phyloP scores from a whole-genome alignment of 2,797 vertebrate genomes.

The Oryzias dopingdopingensis region DNA sequence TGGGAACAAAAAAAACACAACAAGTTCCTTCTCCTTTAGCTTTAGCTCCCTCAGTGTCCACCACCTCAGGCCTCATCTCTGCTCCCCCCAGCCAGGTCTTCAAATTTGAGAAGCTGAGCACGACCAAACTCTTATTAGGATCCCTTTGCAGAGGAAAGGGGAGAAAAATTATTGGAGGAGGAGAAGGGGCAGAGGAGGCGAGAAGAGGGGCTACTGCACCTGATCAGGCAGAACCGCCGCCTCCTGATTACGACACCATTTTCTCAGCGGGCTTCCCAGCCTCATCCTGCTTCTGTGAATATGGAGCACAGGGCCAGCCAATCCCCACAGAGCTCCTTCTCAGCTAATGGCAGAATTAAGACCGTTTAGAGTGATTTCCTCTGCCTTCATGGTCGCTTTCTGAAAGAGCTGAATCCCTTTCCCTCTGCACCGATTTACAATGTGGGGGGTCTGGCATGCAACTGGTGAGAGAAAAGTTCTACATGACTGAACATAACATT shows the following conservation, averaged over 20 bases:
- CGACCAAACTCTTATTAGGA: slow-evolving; percentile 88
- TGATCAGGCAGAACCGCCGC: slow-evolving; percentile 94
- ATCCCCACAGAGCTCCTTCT: slow-evolving; percentile 86
- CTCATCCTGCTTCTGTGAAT: slow-evolving; percentile 98
- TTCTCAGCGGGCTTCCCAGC: slow-evolving; percentile 94
- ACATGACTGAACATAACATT: slow-evolving; percentile 78
- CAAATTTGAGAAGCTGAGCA: slow-evolving; percentile 74
- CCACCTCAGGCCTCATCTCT: slow-evolving; percentile 68
- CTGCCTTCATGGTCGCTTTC: slow-evolving; percentile 76
- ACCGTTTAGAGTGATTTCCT: slow-evolving; percentile 99
- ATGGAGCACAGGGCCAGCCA: slow-evolving; percentile 91
- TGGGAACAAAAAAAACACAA: slow-evolving; percentile 82
- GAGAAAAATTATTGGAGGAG: slow-evolving; percentile 56
- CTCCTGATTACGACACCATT: slow-evolving; percentile 99
- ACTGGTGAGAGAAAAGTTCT: slow-evolving; percentile 73
- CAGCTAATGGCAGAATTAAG: slow-evolving; percentile 98
- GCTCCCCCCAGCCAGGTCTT: slow-evolving; percentile 71
- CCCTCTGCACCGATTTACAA: slow-evolving; percentile 69
- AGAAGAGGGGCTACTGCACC: slow-evolving; percentile 83
- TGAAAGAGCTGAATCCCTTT: slow-evolving; percentile 74
- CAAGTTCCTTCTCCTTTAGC: slow-evolving; percentile 59
- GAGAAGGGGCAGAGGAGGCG: slow-evolving; percentile 61
- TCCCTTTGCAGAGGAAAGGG: slow-evolving; percentile 81
- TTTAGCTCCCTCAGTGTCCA: slow-evolving; percentile 51
- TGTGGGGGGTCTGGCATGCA: slow-evolving; percentile 79